Conservation (phyloP, 2,113 vertebrate genomes). For the Grallaria varia region DNA sequence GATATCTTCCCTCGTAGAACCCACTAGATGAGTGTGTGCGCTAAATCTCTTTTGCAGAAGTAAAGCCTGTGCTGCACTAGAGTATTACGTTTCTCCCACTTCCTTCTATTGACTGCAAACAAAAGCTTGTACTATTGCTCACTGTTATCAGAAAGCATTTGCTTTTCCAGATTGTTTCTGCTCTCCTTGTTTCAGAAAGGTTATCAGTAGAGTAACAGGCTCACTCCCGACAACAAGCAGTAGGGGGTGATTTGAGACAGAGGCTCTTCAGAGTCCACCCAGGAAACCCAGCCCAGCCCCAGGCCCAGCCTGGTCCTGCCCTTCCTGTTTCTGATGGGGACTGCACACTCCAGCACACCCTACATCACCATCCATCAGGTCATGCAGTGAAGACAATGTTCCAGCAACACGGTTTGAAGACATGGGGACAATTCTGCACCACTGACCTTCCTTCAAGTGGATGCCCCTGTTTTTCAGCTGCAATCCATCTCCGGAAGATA, state of each 20-base stretch:
- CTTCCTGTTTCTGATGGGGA: neutral
- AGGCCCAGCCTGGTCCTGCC: fast-evolving
- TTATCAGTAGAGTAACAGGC: neutral
- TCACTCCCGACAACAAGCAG: neutral
- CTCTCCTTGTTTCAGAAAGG: neutral
- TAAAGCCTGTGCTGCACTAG: neutral
- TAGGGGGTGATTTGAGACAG: neutral
- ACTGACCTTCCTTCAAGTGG: neutral
- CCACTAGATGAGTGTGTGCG: neutral
- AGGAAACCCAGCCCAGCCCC: neutral
- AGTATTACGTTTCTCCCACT: neutral
- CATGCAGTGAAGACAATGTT: fast-evolving
- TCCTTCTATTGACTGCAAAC: constrained; percentile 50
- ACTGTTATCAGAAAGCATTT: neutral
- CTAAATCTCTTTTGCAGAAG: neutral
- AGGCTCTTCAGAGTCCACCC: fast-evolving
- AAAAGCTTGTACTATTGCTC: neutral
- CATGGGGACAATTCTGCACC: fast-evolving
- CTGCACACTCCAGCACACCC: fast-evolving
- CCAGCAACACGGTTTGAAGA: neutral
- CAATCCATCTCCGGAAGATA: neutral
- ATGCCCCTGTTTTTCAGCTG: neutral
- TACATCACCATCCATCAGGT: neutral
- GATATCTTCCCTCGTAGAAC: neutral
- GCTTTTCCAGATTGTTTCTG: neutral